These are phyloP conservation scores for Eumeta japonica DNA, from an alignment of 1,140 invertebrate species.

Conservation along the genomic window DNA sequence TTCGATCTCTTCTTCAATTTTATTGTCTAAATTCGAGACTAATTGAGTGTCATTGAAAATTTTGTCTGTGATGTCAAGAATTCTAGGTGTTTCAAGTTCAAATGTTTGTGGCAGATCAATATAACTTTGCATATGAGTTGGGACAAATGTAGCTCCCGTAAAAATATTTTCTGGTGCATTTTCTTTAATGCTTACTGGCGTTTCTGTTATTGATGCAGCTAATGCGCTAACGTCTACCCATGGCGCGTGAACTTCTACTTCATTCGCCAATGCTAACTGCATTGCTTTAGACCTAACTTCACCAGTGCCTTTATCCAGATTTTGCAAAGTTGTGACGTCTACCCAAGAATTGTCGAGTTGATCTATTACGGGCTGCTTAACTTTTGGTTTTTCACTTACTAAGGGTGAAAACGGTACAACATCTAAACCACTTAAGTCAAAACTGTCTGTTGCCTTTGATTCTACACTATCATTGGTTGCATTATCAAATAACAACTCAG, in stretches of 20 bases:
- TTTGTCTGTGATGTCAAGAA: constrained; percentile 39
- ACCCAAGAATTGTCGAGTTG: constrained; percentile 28
- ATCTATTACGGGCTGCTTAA: too few species aligned
- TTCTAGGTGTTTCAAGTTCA: constrained; percentile 41
- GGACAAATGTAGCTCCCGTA: constrained; percentile 61
- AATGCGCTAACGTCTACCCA: constrained; percentile 71
- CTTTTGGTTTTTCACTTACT: constrained; percentile 23
- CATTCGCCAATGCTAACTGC: constrained; percentile 69
- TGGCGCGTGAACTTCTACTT: constrained; percentile 69
- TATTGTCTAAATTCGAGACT: constrained; percentile 27
- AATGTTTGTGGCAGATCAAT: constrained; percentile 53
- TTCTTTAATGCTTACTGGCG: constrained; percentile 55
- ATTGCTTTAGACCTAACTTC: constrained; percentile 60
- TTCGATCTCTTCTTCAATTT: constrained; percentile 17
- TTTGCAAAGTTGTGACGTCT: constrained; percentile 23
- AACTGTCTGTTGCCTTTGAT: constrained; percentile 24
- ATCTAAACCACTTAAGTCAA: constrained; percentile 32
- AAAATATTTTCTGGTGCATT: constrained; percentile 57
- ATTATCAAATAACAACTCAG: constrained; percentile 41
- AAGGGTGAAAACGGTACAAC: constrained; percentile 24
- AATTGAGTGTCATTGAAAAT: constrained; percentile 48
- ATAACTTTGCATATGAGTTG: constrained; percentile 71
- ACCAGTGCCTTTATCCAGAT: constrained; percentile 7
- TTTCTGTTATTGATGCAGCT: constrained; percentile 56
- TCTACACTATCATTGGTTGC: constrained; percentile 23